A percentile compares a stretch with the other conserved stretches of the same genome.
phyloP scores from a whole-genome alignment of 1,140 invertebrate species.

The Zaprionus camerounensis region DNA sequence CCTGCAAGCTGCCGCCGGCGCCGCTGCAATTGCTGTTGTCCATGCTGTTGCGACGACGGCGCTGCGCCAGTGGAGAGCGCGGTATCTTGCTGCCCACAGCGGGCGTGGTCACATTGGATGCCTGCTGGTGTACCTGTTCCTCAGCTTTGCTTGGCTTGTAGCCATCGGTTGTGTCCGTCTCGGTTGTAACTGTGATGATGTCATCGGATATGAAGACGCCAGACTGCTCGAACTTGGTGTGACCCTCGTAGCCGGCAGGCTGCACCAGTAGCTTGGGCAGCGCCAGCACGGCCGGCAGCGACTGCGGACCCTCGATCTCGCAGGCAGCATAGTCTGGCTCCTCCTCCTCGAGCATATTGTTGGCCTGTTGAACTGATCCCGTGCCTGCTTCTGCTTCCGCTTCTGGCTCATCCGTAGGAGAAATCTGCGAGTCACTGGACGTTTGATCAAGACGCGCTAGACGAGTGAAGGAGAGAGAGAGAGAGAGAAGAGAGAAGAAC shows the following conservation, averaged over 20 bases:
- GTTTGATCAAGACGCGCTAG: conserved; percentile 83
- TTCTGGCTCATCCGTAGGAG: conserved; percentile 68
- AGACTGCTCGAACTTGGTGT: conserved; percentile 72
- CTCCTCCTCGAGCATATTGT: conserved; percentile 19
- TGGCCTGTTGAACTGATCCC: conserved; percentile 24
- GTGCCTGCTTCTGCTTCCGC: conserved; percentile 24
- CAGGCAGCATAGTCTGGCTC: conserved; percentile 48
- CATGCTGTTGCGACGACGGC: conserved; percentile 71
- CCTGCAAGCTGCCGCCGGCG: conserved; percentile 69
- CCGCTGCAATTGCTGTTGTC: conserved; percentile 70
- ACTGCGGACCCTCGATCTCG: conserved; percentile 66
- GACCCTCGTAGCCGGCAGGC: conserved; percentile 2
- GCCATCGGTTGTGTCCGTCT: background rate
- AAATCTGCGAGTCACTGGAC: conserved; percentile 83
- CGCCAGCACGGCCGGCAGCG: conserved; percentile 68
- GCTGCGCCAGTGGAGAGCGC: conserved; percentile 67
- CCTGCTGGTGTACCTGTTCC: background rate
- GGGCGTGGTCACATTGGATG: conserved; percentile 67
- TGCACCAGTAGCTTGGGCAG: conserved; percentile 25
- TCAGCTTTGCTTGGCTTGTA: conserved; percentile 46
- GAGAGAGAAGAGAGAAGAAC: background rate
- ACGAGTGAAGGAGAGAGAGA: background rate
- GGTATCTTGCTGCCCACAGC: conserved; percentile 75
- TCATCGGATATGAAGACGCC: conserved; percentile 85
- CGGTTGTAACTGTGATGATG: conserved; percentile 87